These are phyloP conservation scores for Pyrgilauda ruficollis DNA, from an alignment of 2,113 vertebrate species.

Conservation along the genomic window DNA sequence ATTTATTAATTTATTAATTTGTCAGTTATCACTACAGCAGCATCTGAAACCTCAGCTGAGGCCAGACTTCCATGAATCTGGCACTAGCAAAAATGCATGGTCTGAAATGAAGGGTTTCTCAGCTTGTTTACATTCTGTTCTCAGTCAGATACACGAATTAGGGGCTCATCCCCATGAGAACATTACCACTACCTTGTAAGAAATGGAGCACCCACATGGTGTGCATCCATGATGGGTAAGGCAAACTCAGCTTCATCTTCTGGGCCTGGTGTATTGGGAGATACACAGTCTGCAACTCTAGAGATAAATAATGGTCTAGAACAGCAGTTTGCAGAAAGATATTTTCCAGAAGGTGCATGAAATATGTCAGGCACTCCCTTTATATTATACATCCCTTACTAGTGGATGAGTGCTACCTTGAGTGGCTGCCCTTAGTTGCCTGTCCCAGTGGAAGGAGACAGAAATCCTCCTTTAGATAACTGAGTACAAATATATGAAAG, in stretches of 20 bases:
- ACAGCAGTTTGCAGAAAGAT: not conserved
- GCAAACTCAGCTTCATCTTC: not conserved
- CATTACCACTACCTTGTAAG: not conserved
- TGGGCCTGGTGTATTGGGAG: not conserved
- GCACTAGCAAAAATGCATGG: not conserved
- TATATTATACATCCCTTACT: not conserved
- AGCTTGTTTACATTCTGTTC: not conserved
- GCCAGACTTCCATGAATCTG: not conserved
- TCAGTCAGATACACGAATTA: not conserved
- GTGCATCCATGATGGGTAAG: not conserved
- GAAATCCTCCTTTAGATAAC: not conserved
- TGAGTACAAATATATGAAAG: not conserved
- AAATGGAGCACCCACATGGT: not conserved
- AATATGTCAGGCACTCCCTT: not conserved
- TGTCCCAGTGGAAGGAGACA: not conserved
- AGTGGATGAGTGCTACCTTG: not conserved
- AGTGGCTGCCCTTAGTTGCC: not conserved
- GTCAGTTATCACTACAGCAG: not conserved
- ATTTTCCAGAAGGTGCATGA: not conserved
- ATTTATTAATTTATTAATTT: not conserved
- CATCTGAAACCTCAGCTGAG: not conserved
- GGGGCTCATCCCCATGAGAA: not conserved
- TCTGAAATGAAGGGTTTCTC: not conserved
- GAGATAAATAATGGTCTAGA: not conserved
- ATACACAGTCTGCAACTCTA: not conserved